A percentile compares a stretch with the other conserved stretches of the same genome.
These are phyloP conservation scores for Antrozous pallidus DNA, from an alignment of 2,797 vertebrate genomes.

Conservation along the genomic window DNA sequence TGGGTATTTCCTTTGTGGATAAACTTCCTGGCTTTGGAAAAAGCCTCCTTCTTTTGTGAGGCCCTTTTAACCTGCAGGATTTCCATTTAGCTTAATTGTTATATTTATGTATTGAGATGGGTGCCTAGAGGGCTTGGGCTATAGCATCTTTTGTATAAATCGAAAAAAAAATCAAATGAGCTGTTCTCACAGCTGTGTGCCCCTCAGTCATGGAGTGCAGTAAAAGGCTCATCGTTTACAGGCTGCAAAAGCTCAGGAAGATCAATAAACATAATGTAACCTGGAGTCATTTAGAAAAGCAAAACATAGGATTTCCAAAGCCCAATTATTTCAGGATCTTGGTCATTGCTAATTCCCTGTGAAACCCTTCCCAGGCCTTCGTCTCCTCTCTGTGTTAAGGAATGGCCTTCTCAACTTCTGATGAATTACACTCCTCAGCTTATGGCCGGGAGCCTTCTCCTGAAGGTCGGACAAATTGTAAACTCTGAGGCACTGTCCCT, in stretches of 20 bases:
- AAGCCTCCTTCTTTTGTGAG: conserved; percentile 55
- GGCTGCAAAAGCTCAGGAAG: conserved; percentile 26
- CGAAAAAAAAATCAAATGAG: conserved; percentile 75
- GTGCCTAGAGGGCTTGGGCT: conserved; percentile 67
- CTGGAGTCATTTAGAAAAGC: conserved; percentile 55
- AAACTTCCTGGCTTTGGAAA: conserved; percentile 67
- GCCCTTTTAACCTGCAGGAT: conserved; percentile 73
- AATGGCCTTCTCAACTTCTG: background rate
- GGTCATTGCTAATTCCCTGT: conserved; percentile 52
- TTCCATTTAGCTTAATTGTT: conserved; percentile 77
- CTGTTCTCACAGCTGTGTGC: conserved; percentile 70
- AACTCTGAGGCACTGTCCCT: background rate
- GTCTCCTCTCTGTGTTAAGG: background rate
- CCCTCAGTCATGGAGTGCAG: conserved; percentile 66
- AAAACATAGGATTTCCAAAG: conserved; percentile 47
- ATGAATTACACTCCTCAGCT: background rate
- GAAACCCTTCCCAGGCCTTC: conserved; percentile 33
- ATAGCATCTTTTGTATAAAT: conserved; percentile 74
- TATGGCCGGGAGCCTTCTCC: background rate
- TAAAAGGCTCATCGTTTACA: conserved; percentile 64
- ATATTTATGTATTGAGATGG: conserved; percentile 75
- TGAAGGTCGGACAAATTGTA: background rate
- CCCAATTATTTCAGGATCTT: conserved; percentile 57
- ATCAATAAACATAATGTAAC: conserved; percentile 56
- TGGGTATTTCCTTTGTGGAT: conserved; percentile 63